These are phyloP conservation scores for Neolamprologus falcicula DNA, from an alignment of 2,113 vertebrate species.

Conservation along the genomic window DNA sequence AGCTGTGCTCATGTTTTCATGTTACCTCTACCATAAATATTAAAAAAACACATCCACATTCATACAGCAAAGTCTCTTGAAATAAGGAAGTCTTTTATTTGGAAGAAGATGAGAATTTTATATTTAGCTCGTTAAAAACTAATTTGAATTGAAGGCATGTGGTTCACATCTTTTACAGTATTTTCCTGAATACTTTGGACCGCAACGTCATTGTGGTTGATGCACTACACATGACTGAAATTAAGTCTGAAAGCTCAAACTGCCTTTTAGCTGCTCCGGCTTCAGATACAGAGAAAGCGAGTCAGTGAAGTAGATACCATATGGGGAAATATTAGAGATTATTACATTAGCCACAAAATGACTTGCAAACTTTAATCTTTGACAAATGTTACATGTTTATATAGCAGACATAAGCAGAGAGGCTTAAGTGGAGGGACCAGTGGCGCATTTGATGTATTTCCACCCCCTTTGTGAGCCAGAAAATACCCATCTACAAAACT, in stretches of 20 bases:
- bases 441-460: neutral
- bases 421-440: neutral
- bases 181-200: neutral
- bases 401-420: neutral
- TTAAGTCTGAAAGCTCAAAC: slow-evolving; percentile 32
- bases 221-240: slow-evolving; percentile 47
- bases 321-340: neutral
- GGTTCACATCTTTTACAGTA: slow-evolving; percentile 24
- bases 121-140: neutral
- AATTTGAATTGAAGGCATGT: slow-evolving; percentile 20
- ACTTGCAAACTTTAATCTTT: neutral
- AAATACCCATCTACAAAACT: neutral
- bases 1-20: neutral
- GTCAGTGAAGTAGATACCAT: neutral
- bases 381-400: neutral
- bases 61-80: neutral
- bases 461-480: neutral
- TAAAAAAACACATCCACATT: neutral
- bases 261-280: neutral
- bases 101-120: neutral
- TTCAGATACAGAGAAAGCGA: neutral
- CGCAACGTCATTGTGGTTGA: slow-evolving; percentile 21
- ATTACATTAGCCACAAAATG: neutral
- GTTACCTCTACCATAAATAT: neutral
- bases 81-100: neutral